A percentile compares a stretch with the other conserved stretches of the same genome.
phyloP scores from a whole-genome alignment of 2,113 vertebrate genomes.

The Onychostruthus taczanowskii region DNA sequence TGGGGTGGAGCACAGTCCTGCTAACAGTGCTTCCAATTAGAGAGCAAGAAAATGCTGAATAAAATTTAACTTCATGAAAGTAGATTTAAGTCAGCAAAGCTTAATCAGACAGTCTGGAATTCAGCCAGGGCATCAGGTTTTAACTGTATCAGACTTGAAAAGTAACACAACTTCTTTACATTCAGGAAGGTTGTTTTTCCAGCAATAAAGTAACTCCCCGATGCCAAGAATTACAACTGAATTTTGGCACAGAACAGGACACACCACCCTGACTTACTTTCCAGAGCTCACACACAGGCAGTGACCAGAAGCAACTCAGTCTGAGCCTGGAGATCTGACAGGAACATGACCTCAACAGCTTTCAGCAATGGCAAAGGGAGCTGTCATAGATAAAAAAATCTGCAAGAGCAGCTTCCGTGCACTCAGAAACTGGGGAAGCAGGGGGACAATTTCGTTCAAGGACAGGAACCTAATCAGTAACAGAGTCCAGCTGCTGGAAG shows the following conservation, averaged over 20 bases:
- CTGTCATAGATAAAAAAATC: not conserved
- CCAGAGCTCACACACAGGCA: not conserved
- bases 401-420: not conserved
- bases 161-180: not conserved
- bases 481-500: not conserved
- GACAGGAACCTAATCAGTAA: not conserved
- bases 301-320: not conserved
- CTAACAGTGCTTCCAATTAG: not conserved
- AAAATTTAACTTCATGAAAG: not conserved
- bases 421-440: not conserved
- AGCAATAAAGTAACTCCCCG: not conserved
- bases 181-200: not conserved
- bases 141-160: not conserved
- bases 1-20: not conserved
- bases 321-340: not conserved
- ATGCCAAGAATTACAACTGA: not conserved
- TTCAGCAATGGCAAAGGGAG: not conserved
- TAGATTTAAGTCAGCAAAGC: conserved; percentile 10
- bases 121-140: not conserved
- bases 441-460: not conserved
- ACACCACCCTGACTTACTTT: not conserved
- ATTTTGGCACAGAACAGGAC: not conserved
- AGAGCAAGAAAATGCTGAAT: not conserved
- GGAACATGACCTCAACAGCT: not conserved
- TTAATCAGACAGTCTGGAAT: conserved; percentile 29